These are phyloP conservation scores for Serrognathus titanus DNA, from an alignment of 2,888 invertebrate genomes.

Conservation along the genomic window DNA sequence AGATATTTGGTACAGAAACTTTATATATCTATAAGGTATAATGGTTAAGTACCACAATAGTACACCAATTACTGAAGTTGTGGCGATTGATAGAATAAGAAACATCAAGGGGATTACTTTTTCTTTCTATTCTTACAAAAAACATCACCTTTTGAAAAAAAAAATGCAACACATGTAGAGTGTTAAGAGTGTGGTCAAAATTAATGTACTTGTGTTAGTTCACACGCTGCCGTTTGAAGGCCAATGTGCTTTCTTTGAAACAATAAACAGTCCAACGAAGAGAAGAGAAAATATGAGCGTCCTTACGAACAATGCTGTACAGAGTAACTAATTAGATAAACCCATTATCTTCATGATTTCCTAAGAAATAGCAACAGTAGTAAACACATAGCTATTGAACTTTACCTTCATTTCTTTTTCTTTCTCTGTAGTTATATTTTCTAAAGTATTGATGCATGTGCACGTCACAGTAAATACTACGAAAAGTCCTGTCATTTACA, in stretches of 20 bases:
- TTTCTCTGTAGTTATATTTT: slow-evolving; percentile 71
- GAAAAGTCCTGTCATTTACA: slow-evolving; percentile 71
- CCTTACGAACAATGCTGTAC: slow-evolving; percentile 81
- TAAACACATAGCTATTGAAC: not conserved
- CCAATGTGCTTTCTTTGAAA: slow-evolving; percentile 51
- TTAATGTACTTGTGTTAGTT: slow-evolving; percentile 62
- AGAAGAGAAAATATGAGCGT: slow-evolving; percentile 64
- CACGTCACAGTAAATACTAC: slow-evolving; percentile 80
- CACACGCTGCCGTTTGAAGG: slow-evolving; percentile 59
- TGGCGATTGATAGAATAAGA: slow-evolving; percentile 60
- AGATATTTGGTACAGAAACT: slow-evolving; percentile 61
- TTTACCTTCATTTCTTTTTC: slow-evolving; percentile 70
- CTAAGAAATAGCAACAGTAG: slow-evolving; percentile 45
- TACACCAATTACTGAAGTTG: slow-evolving; percentile 73
- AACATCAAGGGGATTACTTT: not conserved
- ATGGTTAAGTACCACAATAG: slow-evolving; percentile 71
- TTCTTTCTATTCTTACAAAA: no score
- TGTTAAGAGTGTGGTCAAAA: slow-evolving; percentile 68
- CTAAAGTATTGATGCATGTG: slow-evolving; percentile 74
- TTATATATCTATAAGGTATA: slow-evolving; percentile 56
- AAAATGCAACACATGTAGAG: slow-evolving; percentile 70
- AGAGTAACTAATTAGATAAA: slow-evolving; percentile 75
- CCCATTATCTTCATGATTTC: slow-evolving; percentile 93
- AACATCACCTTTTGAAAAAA: slow-evolving; percentile 70
- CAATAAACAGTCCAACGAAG: slow-evolving; percentile 54